phyloP scores from a whole-genome alignment of 2,797 vertebrate genomes.

The Arctocebus calabarensis region DNA sequence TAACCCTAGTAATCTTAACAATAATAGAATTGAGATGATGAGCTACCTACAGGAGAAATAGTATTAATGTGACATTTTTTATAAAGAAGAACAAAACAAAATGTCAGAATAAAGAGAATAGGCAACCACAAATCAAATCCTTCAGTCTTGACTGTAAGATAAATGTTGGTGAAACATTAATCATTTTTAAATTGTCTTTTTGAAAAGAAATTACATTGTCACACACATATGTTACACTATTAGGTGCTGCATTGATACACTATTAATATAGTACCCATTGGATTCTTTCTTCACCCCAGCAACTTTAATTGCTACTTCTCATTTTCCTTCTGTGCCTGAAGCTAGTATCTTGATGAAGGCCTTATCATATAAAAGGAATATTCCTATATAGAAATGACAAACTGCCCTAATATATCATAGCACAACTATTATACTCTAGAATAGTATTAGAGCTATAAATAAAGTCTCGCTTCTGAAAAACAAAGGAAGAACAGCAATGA shows the following conservation, averaged over 20 bases:
- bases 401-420: neutral
- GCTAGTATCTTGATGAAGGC: neutral
- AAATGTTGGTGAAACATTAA: slow-evolving; percentile 48
- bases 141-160: neutral
- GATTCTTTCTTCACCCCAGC: slow-evolving; percentile 12
- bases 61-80: slow-evolving; percentile 44
- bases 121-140: neutral
- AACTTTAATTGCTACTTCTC: slow-evolving; percentile 47
- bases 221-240: neutral
- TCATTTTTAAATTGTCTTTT: slow-evolving; percentile 51
- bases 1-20: neutral
- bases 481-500: neutral
- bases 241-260: neutral
- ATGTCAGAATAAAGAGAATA: slow-evolving; percentile 23
- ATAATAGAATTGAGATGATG: neutral
- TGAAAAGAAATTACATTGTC: slow-evolving; percentile 50
- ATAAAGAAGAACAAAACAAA: slow-evolving; percentile 38
- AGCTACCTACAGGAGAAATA: neutral
- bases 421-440: neutral
- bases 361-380: neutral
- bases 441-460: neutral
- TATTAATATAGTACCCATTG: neutral
- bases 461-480: neutral
- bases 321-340: neutral
- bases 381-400: slow-evolving; percentile 44